Conservation (phyloP, 2,888 invertebrate species). For the Seira musarum region DNA sequence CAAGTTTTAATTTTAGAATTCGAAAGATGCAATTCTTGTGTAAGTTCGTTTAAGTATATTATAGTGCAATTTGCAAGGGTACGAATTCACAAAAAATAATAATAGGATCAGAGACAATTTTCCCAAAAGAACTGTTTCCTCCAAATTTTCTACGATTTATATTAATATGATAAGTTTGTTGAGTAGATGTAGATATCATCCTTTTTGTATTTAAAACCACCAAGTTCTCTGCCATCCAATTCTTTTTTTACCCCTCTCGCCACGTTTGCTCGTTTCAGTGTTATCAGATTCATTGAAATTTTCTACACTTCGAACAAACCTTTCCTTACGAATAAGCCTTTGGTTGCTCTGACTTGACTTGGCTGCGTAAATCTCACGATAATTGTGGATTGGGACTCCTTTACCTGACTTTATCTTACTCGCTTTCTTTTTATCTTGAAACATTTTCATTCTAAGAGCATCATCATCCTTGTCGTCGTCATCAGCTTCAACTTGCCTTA, state of each 20-base stretch:
- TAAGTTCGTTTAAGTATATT: too few species aligned
- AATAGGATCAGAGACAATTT: too few species aligned
- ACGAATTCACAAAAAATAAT: too few species aligned
- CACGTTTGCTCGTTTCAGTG: conserved; percentile 29
- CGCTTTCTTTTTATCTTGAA: conserved; percentile 48
- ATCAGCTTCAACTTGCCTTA: conserved; percentile 52
- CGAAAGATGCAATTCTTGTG: too few species aligned
- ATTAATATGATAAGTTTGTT: too few species aligned
- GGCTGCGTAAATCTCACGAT: conserved; percentile 56
- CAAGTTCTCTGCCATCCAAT: too few species aligned
- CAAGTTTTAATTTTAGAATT: too few species aligned
- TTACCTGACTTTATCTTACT: conserved; percentile 58
- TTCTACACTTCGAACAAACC: conserved; percentile 24
- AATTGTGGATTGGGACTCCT: conserved; percentile 60
- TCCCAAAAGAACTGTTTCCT: too few species aligned
- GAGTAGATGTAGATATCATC: too few species aligned
- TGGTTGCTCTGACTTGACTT: conserved; percentile 3
- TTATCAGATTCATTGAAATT: conserved; percentile 46
- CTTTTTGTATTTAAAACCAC: too few species aligned
- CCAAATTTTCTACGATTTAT: too few species aligned
- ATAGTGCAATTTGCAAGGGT: too few species aligned
- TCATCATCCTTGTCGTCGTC: conserved; percentile 47
- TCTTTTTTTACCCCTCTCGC: background rate
- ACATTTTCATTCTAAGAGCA: conserved; percentile 52
- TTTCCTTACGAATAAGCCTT: conserved; percentile 51